Conservation (phyloP, 2,113 vertebrate genomes). For the Otus sunia region DNA sequence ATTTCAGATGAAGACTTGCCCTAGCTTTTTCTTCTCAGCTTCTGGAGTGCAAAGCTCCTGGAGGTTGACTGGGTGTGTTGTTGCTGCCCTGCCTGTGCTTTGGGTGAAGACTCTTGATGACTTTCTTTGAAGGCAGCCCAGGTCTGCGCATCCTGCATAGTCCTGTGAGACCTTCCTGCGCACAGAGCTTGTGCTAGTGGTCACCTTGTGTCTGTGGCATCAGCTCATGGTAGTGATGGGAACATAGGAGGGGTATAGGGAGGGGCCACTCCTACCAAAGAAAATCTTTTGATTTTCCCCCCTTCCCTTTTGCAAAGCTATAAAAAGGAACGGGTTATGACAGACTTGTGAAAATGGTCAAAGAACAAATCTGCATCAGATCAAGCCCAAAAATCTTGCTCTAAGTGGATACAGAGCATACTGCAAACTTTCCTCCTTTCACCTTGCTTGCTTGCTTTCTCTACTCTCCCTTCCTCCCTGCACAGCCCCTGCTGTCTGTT, state of each 20-base stretch:
- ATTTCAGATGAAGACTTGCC: not conserved
- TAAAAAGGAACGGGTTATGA: not conserved
- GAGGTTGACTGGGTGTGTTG: too few relatives aligned
- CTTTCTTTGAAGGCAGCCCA: not conserved
- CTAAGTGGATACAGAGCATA: not conserved
- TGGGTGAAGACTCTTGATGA: not conserved
- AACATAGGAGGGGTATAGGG: not conserved
- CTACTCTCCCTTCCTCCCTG: not conserved
- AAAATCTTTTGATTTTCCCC: not conserved
- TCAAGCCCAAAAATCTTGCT: not conserved
- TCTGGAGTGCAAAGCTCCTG: not conserved
- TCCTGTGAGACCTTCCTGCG: not conserved
- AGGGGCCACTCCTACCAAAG: not conserved
- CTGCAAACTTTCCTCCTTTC: not conserved
- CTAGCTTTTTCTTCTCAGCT: not conserved
- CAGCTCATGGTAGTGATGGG: rapidly evolving
- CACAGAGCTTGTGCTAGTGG: not conserved
- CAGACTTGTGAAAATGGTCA: not conserved
- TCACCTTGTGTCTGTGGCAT: not conserved
- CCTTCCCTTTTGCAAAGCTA: not conserved
- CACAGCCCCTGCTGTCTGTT: not conserved
- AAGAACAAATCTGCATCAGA: not conserved
- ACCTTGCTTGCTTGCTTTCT: not conserved
- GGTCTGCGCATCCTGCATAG: not conserved
- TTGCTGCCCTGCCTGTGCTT: not conserved